Conservation (phyloP, 53 echinoderm and acorn worm genomes). For the Apostichopus leukothele region DNA sequence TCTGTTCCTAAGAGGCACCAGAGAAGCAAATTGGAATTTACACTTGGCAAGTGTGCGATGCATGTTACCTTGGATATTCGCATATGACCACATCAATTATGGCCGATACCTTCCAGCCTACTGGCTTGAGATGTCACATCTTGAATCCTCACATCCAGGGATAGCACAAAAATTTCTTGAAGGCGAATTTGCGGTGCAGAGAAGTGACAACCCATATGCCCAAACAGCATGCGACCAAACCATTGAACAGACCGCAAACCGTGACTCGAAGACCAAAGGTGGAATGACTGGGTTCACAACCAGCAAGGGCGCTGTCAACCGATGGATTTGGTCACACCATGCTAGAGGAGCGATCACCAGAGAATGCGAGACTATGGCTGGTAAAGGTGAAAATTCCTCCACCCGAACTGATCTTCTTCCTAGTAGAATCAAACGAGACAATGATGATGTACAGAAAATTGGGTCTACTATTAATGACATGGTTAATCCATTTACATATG, state of each 20-base stretch:
- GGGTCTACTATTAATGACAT: no score
- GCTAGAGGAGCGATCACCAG: constrained; percentile 54
- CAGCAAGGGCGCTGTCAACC: constrained; percentile 55
- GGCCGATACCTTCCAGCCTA: constrained; percentile 63
- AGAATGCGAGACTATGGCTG: constrained; percentile 59
- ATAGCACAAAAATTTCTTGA: no score
- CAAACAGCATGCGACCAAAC: constrained; percentile 61
- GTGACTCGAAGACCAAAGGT: constrained; percentile 71
- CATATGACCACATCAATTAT: constrained; percentile 64
- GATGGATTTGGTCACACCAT: constrained; percentile 54
- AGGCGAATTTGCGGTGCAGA: constrained; percentile 29
- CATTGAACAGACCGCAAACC: constrained; percentile 72
- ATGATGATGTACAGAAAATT: no score
- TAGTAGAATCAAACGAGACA: no score
- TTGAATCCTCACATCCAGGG: no score
- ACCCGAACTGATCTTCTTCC: not conserved
- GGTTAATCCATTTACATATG: no score
- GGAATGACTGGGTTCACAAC: constrained; percentile 64
- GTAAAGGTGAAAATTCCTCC: not conserved
- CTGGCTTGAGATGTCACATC: constrained; percentile 60
- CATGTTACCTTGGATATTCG: constrained; percentile 62
- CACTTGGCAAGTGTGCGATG: constrained; percentile 53
- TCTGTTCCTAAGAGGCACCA: not conserved
- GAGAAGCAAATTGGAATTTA: constrained; percentile 59
- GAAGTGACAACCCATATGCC: not conserved